Conservation (phyloP, 2,888 invertebrate species). For the Drosophila subquinaria region DNA sequence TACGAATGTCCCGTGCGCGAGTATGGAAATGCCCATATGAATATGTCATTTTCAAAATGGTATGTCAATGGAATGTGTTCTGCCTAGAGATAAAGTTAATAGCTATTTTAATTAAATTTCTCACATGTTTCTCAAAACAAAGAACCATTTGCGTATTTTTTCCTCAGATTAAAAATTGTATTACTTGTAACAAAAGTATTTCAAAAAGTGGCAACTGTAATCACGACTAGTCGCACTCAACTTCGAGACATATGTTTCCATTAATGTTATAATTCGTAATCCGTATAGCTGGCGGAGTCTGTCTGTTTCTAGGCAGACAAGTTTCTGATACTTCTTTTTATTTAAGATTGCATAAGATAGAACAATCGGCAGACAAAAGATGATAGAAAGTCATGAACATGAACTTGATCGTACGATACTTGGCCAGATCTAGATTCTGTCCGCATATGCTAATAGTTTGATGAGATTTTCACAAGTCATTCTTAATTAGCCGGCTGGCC, state of each 20-base stretch:
- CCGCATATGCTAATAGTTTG: slow-evolving; percentile 10
- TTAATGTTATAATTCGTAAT: neutral
- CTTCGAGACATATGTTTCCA: neutral
- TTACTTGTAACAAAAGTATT: neutral
- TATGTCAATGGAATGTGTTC: no score
- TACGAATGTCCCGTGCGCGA: no score
- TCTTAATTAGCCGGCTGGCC: slow-evolving; percentile 52
- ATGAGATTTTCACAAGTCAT: slow-evolving; percentile 9
- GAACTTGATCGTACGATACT: slow-evolving; percentile 10
- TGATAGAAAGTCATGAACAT: slow-evolving; percentile 6
- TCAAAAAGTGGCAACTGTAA: neutral
- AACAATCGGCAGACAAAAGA: neutral
- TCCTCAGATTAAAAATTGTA: neutral
- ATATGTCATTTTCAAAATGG: no score
- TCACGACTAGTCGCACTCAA: neutral
- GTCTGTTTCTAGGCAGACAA: slow-evolving; percentile 15
- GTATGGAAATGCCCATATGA: no score
- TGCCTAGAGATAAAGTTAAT: no score
- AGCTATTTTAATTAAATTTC: no score
- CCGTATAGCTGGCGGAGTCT: neutral
- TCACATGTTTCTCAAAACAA: neutral
- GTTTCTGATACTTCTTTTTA: neutral
- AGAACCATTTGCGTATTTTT: no score
- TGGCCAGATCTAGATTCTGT: neutral
- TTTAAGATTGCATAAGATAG: slow-evolving; percentile 1